Percentiles rank a stretch among this genome's conserved stretches.
Evolutionary conservation across 2,113 vertebrate species (phyloP).

Genomic region (Ptyas mucosa): DNA sequence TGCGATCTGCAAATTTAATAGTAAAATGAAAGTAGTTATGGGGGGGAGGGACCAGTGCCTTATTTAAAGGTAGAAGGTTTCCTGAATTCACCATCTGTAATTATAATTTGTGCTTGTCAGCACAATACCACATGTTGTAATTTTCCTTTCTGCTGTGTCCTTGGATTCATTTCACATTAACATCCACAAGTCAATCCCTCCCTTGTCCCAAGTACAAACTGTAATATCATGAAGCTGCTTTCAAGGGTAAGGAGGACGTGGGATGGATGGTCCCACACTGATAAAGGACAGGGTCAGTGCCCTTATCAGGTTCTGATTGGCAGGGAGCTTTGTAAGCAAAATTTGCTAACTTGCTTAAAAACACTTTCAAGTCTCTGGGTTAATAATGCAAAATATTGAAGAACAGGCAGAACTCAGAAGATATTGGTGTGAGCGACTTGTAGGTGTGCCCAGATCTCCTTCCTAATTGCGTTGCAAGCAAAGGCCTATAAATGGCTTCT

Average conservation of each 20-base stretch:
- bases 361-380: neutral
- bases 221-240: neutral
- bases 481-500: neutral
- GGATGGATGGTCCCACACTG: neutral
- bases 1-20: neutral
- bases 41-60: neutral
- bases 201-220: neutral
- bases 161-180: neutral
- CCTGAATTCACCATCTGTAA: slow-evolving; percentile 15
- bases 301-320: neutral
- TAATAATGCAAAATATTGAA: neutral
- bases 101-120: slow-evolving; percentile 22
- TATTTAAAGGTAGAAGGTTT: neutral
- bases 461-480: neutral
- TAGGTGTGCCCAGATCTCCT: neutral
- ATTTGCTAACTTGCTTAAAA: neutral
- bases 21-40: neutral
- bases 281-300: neutral
- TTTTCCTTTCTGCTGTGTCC: slow-evolving; percentile 6
- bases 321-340: neutral
- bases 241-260: neutral
- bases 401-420: neutral
- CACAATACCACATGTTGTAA: neutral
- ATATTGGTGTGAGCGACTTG: neutral
- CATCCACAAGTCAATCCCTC: fast-evolving